phyloP scores from a whole-genome alignment of 2,888 invertebrate species.

The Pharmacophagus antenor region DNA sequence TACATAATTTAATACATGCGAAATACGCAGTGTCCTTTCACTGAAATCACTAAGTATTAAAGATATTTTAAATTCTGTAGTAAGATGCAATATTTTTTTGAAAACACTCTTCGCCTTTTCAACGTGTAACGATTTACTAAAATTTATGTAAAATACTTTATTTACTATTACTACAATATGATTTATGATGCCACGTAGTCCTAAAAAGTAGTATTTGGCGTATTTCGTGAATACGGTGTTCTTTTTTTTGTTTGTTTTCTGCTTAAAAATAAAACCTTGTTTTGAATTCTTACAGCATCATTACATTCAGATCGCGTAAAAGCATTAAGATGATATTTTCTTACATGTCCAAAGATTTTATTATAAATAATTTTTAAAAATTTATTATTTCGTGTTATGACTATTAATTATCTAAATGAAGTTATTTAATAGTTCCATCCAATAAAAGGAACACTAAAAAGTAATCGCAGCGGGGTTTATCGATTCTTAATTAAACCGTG shows the following conservation, averaged over 20 bases:
- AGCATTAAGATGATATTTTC: too few relatives aligned
- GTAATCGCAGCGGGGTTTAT: conserved; percentile 21
- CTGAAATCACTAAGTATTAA: too few relatives aligned
- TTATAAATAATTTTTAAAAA: not conserved
- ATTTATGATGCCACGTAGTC: not conserved
- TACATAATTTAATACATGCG: not conserved
- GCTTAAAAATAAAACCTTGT: too few relatives aligned
- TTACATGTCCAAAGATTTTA: not conserved
- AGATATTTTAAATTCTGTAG: too few relatives aligned
- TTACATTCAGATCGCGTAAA: too few relatives aligned
- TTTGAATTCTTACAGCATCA: too few relatives aligned
- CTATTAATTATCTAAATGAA: not conserved
- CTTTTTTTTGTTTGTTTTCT: too few relatives aligned
- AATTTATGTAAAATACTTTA: too few relatives aligned
- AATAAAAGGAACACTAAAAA: conserved; percentile 17
- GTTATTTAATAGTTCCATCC: conserved; percentile 11
- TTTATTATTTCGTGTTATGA: not conserved
- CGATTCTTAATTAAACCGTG: conserved; percentile 26
- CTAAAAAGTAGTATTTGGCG: not conserved
- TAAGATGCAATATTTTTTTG: too few relatives aligned
- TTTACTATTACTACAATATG: not conserved
- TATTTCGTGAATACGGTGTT: too few relatives aligned
- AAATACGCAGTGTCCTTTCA: not conserved
- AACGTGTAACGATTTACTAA: too few relatives aligned
- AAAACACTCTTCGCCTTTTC: too few relatives aligned